phyloP scores from a whole-genome alignment of 1,140 invertebrate species.

The Drosophila orena region DNA sequence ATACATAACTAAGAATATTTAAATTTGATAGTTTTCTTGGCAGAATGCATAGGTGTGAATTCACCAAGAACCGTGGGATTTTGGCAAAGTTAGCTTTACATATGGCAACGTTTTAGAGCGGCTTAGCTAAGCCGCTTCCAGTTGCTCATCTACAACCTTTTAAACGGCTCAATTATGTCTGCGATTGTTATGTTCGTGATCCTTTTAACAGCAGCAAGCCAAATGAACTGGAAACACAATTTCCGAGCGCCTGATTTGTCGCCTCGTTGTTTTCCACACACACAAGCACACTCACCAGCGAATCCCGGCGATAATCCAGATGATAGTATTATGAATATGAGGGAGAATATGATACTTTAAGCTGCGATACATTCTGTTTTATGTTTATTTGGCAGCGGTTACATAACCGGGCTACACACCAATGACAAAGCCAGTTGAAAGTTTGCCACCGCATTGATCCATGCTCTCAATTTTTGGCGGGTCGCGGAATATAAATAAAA shows the following conservation, averaged over 20 bases:
- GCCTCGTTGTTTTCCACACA: conserved; percentile 31
- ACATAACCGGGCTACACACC: conserved; percentile 28
- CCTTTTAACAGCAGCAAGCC: conserved; percentile 27
- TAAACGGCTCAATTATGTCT: conserved; percentile 53
- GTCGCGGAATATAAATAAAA: conserved; percentile 63
- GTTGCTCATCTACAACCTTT: neutral
- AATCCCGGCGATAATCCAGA: conserved; percentile 10
- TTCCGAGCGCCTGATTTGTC: conserved; percentile 51
- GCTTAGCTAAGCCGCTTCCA: conserved; percentile 6
- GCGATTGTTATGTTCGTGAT: conserved; percentile 47
- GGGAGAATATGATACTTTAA: conserved; percentile 73
- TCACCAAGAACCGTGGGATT: too few relatives aligned
- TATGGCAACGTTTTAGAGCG: neutral
- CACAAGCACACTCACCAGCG: neutral
- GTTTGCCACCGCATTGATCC: conserved; percentile 60
- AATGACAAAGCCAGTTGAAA: conserved; percentile 33
- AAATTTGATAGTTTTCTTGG: neutral
- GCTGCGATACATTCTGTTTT: conserved; percentile 60
- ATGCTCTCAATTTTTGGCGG: conserved; percentile 69
- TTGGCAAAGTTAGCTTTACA: neutral
- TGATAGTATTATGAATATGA: conserved; percentile 67
- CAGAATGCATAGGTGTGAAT: neutral
- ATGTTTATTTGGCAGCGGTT: conserved; percentile 49
- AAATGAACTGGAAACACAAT: conserved; percentile 68
- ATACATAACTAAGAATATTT: neutral